Percentiles rank a stretch among this genome's conserved stretches.
phyloP scores from a whole-genome alignment of 2,888 invertebrate species.

The Brassicogethes aeneus region DNA sequence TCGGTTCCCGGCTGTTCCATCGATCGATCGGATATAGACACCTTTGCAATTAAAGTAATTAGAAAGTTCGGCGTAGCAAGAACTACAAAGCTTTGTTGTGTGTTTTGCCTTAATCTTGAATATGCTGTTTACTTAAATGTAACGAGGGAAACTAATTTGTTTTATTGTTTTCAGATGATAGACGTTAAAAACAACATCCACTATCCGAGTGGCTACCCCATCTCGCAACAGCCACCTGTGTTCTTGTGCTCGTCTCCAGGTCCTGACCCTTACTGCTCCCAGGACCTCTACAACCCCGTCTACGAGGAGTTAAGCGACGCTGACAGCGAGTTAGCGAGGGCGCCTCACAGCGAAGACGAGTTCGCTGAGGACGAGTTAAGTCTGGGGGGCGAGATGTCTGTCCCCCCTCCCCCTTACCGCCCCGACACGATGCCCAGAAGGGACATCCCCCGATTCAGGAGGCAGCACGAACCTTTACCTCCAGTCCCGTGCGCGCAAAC shows the following conservation, averaged over 20 bases:
- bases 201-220: conserved; percentile 53
- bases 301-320: conserved; percentile 72
- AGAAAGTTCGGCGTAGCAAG: too few species aligned
- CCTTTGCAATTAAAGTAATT: too few species aligned
- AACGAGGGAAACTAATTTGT: too few species aligned
- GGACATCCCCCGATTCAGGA: conserved; percentile 45
- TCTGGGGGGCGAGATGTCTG: conserved; percentile 42
- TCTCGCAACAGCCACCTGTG: conserved; percentile 54
- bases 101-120: too few species aligned
- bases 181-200: conserved; percentile 55
- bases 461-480: conserved; percentile 51
- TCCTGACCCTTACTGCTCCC: conserved; percentile 54
- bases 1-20: too few species aligned
- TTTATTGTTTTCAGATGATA: conserved; percentile 69
- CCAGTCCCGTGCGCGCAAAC: conserved; percentile 40
- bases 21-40: too few species aligned
- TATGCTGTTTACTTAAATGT: too few species aligned
- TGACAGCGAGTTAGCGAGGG: conserved; percentile 47
- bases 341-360: conserved; percentile 70
- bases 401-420: conserved; percentile 39
- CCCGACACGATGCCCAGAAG: conserved; percentile 39
- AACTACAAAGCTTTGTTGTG: too few species aligned
- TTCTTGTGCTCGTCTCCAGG: conserved; percentile 63
- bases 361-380: conserved; percentile 78
- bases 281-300: conserved; percentile 65